Evolutionary conservation across 2,797 vertebrate species (phyloP).

Genomic region (Anabacerthia variegaticeps): DNA sequence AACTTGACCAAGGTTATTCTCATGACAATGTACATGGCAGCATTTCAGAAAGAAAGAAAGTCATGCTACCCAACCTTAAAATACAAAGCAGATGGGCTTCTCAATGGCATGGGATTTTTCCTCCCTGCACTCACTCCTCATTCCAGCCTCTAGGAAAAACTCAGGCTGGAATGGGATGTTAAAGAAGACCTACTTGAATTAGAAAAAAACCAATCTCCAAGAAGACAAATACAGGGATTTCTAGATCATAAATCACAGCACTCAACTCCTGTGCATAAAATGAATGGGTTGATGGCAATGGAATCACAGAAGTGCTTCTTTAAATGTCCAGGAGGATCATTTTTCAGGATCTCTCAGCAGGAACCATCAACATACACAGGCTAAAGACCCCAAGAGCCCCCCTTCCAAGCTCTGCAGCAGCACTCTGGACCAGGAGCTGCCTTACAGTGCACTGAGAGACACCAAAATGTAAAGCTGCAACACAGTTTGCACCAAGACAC

Average conservation of each 20-base stretch:
- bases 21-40: conserved; percentile 51
- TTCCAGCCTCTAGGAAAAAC: background rate
- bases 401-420: background rate
- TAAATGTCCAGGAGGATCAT: background rate
- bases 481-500: background rate
- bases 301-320: conserved; percentile 24
- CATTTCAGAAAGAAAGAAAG: conserved; percentile 51
- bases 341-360: conserved; percentile 54
- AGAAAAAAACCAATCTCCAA: background rate
- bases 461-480: background rate
- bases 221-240: background rate
- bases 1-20: conserved; percentile 69
- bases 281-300: conserved; percentile 37
- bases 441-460: background rate
- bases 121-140: background rate
- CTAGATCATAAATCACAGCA: background rate
- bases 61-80: conserved; percentile 51
- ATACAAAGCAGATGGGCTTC: conserved; percentile 72
- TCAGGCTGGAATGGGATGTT: background rate
- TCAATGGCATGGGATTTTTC: background rate
- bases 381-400: conserved; percentile 23
- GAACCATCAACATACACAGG: background rate
- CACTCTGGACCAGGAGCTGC: background rate
- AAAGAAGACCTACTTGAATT: background rate
- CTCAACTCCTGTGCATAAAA: conserved; percentile 21